A percentile compares a stretch with the other conserved stretches of the same genome.
These are phyloP conservation scores for Sinocyclocheilus anophthalmus DNA, from an alignment of 2,113 vertebrate genomes.

Conservation along the genomic window DNA sequence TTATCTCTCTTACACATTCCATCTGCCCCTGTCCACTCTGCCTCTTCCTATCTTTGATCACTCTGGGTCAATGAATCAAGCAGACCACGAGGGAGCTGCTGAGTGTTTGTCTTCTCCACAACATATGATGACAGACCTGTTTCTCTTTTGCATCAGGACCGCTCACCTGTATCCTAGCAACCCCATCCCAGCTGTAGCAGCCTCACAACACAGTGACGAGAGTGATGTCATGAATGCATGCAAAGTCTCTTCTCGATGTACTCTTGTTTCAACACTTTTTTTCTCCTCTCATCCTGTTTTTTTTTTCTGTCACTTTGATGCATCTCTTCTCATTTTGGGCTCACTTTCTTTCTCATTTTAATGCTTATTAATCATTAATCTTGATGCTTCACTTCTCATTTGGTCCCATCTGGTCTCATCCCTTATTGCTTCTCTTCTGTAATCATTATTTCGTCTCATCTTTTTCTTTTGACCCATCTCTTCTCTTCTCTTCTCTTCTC, in stretches of 20 bases:
- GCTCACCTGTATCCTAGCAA: constrained; percentile 84
- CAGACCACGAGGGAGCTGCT: constrained; percentile 59
- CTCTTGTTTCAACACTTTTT: background rate
- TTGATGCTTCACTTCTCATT: background rate
- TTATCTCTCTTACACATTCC: constrained; percentile 54
- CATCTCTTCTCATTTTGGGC: background rate
- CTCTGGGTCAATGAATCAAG: constrained; percentile 67
- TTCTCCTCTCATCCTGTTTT: constrained; percentile 5
- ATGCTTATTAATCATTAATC: background rate
- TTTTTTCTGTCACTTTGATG: background rate
- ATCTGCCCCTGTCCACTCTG: constrained; percentile 45
- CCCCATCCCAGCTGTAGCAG: constrained; percentile 73
- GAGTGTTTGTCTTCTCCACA: constrained; percentile 58
- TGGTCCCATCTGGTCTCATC: background rate
- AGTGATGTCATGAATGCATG: constrained; percentile 41
- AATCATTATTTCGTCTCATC: background rate
- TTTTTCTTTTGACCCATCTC: constrained; percentile 9
- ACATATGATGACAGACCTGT: constrained; percentile 72
- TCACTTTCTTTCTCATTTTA: background rate
- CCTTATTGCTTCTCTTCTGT: background rate
- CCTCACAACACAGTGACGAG: constrained; percentile 52
- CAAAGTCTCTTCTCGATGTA: background rate
- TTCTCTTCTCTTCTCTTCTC: no score
- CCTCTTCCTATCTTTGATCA: constrained; percentile 48
- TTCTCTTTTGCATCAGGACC: constrained; percentile 72